Percentiles rank a stretch among this genome's conserved stretches.
Conservation (phyloP, 2,797 vertebrate genomes). For the Coilia nasus region DNA sequence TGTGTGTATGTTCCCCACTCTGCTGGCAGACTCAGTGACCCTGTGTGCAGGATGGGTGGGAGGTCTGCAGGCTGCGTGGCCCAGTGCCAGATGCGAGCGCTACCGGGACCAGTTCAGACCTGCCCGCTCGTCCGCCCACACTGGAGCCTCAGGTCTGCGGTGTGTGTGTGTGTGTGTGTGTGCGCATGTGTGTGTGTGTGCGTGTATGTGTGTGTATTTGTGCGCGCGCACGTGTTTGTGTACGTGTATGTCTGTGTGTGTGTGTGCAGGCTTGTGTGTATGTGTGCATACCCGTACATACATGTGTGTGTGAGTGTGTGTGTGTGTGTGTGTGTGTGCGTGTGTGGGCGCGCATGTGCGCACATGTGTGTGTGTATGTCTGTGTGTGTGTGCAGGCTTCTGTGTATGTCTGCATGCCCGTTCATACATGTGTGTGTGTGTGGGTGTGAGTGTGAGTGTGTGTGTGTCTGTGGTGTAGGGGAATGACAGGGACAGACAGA, state of each 20-base stretch:
- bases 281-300: background rate
- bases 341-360: background rate
- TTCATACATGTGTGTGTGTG: background rate
- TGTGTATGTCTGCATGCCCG: background rate
- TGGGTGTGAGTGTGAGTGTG: background rate
- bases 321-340: background rate
- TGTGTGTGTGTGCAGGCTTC: background rate
- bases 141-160: slow-evolving; percentile 7
- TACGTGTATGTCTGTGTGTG: background rate
- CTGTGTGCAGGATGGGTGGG: slow-evolving; percentile 8
- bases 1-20: background rate
- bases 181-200: background rate
- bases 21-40: slow-evolving; percentile 11
- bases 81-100: background rate
- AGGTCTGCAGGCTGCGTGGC: slow-evolving; percentile 4
- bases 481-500: background rate
- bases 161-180: background rate
- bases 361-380: background rate
- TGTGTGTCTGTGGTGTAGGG: background rate
- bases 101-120: slow-evolving; percentile 8
- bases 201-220: background rate
- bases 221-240: background rate
- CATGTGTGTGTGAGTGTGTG: background rate
- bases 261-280: background rate
- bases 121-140: background rate